Percentiles rank a stretch among this genome's conserved stretches.
Evolutionary conservation across 2,113 vertebrate species (phyloP).

Genomic region (Pelusios castaneus): DNA sequence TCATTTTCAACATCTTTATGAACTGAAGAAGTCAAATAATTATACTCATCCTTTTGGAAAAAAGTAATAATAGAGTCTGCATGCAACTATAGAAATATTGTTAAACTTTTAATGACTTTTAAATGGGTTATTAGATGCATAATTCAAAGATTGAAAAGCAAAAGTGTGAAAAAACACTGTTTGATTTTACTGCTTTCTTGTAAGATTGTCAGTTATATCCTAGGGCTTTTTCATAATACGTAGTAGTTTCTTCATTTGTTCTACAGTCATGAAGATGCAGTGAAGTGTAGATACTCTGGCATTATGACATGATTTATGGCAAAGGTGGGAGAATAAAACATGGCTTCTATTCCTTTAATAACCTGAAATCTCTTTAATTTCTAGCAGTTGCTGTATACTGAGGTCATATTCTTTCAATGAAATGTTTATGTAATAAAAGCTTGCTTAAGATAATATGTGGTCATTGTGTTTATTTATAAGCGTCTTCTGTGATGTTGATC

Average conservation of each 20-base stretch:
- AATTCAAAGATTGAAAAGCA: neutral
- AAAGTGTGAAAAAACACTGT: neutral
- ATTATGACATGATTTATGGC: neutral
- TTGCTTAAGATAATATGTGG: rapidly evolving
- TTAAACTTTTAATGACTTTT: conserved; percentile 35
- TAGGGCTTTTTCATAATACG: neutral
- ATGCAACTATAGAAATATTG: conserved; percentile 3
- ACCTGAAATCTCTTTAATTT: neutral
- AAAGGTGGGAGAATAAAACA: neutral
- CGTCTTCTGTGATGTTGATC: neutral
- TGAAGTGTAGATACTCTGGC: neutral
- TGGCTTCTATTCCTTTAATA: neutral
- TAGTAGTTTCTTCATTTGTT: conserved; percentile 5
- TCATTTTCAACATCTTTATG: conserved; percentile 29
- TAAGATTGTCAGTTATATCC: neutral
- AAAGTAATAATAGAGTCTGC: neutral
- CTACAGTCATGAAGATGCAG: conserved; percentile 5
- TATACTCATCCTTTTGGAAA: conserved; percentile 12
- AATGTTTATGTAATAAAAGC: neutral
- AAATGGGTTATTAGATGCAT: conserved; percentile 18
- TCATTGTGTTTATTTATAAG: neutral
- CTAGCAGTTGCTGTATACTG: neutral
- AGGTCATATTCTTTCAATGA: neutral
- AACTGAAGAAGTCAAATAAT: conserved; percentile 41
- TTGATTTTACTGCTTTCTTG: conserved; percentile 8